Percentiles rank a stretch among this genome's conserved stretches.
These are phyloP conservation scores for Papilio demoleus DNA, from an alignment of 2,888 invertebrate species.

Conservation along the genomic window DNA sequence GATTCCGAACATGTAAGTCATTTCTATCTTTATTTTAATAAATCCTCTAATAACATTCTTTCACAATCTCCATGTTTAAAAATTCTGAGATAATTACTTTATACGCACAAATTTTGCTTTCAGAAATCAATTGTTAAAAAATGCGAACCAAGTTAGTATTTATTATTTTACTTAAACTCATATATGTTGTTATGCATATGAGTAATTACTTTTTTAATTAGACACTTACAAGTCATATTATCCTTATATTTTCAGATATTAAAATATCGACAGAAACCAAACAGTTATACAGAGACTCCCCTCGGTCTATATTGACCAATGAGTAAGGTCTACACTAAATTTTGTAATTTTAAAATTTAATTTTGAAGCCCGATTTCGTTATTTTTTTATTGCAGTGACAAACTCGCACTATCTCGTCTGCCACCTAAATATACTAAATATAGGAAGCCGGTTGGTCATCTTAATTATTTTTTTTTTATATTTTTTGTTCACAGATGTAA, in stretches of 20 bases:
- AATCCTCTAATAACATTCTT: no score
- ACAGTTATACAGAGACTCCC: slow-evolving; percentile 50
- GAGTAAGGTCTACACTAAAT: slow-evolving; percentile 2
- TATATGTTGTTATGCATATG: not conserved
- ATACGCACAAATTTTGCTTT: slow-evolving; percentile 2
- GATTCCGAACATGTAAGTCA: slow-evolving; percentile 3
- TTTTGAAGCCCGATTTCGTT: not conserved
- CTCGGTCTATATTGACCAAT: slow-evolving; percentile 9
- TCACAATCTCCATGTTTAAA: no score
- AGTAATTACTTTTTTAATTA: not conserved
- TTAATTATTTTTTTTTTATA: not conserved
- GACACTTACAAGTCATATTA: not conserved
- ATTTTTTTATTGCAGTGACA: slow-evolving; percentile 7
- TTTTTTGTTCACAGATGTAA: not conserved
- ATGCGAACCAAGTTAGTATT: slow-evolving; percentile 18
- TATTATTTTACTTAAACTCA: not conserved
- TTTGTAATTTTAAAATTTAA: not conserved
- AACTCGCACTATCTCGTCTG: slow-evolving; percentile 20
- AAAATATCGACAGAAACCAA: slow-evolving; percentile 64
- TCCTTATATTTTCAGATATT: slow-evolving; percentile 54
- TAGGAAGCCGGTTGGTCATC: slow-evolving; percentile 25
- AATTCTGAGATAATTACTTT: no score
- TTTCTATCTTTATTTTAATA: not conserved
- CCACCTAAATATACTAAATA: slow-evolving; percentile 27
- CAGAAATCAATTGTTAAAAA: slow-evolving; percentile 19